Conservation (phyloP, 2,888 invertebrate species). For the Caenorhabditis parvicauda region DNA sequence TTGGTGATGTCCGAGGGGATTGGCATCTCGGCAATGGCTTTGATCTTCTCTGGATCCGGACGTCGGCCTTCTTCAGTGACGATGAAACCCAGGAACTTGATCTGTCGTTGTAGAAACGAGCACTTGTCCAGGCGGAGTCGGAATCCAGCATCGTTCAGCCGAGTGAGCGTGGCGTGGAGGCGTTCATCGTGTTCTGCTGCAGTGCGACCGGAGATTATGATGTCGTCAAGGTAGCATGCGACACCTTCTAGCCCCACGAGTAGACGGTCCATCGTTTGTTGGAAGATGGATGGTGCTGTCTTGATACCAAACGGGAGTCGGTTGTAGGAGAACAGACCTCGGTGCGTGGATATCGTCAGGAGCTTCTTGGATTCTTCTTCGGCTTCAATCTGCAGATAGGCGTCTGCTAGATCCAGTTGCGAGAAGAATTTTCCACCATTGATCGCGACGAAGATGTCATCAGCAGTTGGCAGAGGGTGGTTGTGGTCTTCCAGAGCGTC, state of each 20-base stretch:
- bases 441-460: slow-evolving; percentile 32
- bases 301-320: slow-evolving; percentile 44
- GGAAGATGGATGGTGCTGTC: slow-evolving; percentile 39
- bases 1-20: slow-evolving; percentile 7
- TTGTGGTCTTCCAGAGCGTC: slow-evolving; percentile 20
- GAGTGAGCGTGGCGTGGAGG: slow-evolving; percentile 14
- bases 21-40: slow-evolving; percentile 21
- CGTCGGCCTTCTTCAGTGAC: slow-evolving; percentile 20
- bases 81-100: slow-evolving; percentile 33
- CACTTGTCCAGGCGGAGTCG: slow-evolving; percentile 33
- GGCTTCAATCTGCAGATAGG: slow-evolving; percentile 40
- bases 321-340: slow-evolving; percentile 34
- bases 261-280: slow-evolving; percentile 30
- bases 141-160: slow-evolving; percentile 31
- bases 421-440: slow-evolving; percentile 33
- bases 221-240: slow-evolving; percentile 34
- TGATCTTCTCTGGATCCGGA: slow-evolving; percentile 24
- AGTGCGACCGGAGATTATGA: slow-evolving; percentile 24
- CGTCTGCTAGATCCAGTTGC: slow-evolving; percentile 38
- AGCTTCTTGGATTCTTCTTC: slow-evolving; percentile 24
- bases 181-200: slow-evolving; percentile 17
- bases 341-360: slow-evolving; percentile 38
- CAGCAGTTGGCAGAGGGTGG: slow-evolving; percentile 38
- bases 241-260: slow-evolving; percentile 21
- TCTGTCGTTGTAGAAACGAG: slow-evolving; percentile 16